Conservation (phyloP, 2,113 vertebrate genomes). For the Turdus rufiventris region DNA sequence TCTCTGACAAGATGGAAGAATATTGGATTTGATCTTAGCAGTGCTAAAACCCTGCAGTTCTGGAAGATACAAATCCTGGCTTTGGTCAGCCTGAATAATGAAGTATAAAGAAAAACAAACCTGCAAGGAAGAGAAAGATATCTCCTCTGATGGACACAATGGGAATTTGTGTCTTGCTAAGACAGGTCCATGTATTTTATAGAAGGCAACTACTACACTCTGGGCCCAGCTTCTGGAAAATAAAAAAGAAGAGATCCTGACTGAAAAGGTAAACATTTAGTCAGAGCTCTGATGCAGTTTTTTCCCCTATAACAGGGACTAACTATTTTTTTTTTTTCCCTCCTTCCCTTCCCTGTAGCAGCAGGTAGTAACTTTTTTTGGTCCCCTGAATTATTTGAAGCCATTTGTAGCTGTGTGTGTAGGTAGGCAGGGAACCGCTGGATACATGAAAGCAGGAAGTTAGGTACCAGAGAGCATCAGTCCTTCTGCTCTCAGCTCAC, state of each 20-base stretch:
- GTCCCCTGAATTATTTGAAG: neutral
- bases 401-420: fast-evolving
- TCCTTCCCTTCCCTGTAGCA: neutral
- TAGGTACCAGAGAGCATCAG: neutral
- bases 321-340: neutral
- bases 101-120: neutral
- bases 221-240: neutral
- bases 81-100: neutral
- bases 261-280: neutral
- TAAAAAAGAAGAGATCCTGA: neutral
- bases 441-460: fast-evolving
- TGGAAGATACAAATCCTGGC: neutral
- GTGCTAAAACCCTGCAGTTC: neutral
- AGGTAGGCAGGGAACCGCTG: neutral
- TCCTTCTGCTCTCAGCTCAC: neutral
- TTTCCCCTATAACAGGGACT: neutral
- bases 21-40: neutral
- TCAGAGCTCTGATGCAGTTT: neutral
- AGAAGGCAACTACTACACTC: neutral
- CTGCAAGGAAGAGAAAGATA: neutral
- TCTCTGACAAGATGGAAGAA: neutral
- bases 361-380: neutral
- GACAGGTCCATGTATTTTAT: neutral
- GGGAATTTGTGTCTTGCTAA: neutral
- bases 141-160: neutral